Evolutionary conservation across 2,797 vertebrate genomes (phyloP).

Genomic region (Sebastolobus altivelis): DNA sequence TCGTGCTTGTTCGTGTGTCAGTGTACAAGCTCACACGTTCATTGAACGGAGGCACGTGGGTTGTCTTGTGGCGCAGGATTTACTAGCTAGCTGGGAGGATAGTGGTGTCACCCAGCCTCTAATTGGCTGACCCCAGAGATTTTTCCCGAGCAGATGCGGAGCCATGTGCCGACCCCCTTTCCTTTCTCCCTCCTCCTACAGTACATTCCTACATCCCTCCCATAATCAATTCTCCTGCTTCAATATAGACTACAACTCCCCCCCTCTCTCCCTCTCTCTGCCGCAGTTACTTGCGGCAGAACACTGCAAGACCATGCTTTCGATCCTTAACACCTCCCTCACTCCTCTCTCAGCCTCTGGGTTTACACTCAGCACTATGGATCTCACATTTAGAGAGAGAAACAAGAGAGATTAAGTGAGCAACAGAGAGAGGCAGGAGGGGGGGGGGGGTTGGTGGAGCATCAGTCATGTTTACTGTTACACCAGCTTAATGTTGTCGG

Average conservation of each 20-base stretch:
- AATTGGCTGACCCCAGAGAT: slow-evolving; percentile 79
- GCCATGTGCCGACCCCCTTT: slow-evolving; percentile 52
- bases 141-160: slow-evolving; percentile 59
- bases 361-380: slow-evolving; percentile 51
- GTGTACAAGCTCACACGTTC: slow-evolving; percentile 43
- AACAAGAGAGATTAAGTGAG: slow-evolving; percentile 59
- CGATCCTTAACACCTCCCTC: slow-evolving; percentile 41
- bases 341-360: slow-evolving; percentile 31
- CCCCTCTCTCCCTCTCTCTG: slow-evolving; percentile 35
- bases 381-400: slow-evolving; percentile 55
- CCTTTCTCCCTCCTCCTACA: slow-evolving; percentile 28
- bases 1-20: slow-evolving; percentile 15
- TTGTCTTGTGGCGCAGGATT: slow-evolving; percentile 69
- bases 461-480: slow-evolving; percentile 63
- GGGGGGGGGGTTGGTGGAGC: slow-evolving; percentile 4
- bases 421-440: slow-evolving; percentile 46
- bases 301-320: slow-evolving; percentile 67
- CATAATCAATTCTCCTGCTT: slow-evolving; percentile 76
- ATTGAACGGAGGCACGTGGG: slow-evolving; percentile 61
- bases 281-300: slow-evolving; percentile 69
- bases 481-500: slow-evolving; percentile 52
- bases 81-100: slow-evolving; percentile 62
- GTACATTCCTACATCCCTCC: slow-evolving; percentile 64
- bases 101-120: slow-evolving; percentile 68
- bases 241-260: slow-evolving; percentile 53